Evolutionary conservation across 2,888 invertebrate genomes (phyloP).

Genomic region (Eristalinus aeneus): DNA sequence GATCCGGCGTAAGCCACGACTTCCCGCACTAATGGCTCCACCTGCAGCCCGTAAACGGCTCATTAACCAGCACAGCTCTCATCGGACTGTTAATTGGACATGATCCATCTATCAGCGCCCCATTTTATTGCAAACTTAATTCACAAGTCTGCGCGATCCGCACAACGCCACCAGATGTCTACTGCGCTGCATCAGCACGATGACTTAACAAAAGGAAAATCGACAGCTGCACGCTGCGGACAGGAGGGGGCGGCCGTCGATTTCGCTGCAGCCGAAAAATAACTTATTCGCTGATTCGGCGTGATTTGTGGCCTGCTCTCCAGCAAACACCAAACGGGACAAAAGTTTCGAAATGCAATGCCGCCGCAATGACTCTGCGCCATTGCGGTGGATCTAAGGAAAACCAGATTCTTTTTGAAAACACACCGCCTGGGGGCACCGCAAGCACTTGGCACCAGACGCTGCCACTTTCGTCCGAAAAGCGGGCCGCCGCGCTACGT

Average conservation of each 20-base stretch:
- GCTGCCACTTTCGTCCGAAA: slow-evolving; percentile 9
- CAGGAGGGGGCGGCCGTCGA: neutral
- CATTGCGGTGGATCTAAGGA: slow-evolving; percentile 7
- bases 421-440: slow-evolving; percentile 1
- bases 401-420: slow-evolving; percentile 43
- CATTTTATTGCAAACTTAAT: too few species aligned
- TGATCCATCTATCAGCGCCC: too few species aligned
- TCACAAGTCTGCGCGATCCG: too few species aligned
- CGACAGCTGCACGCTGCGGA: neutral
- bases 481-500: neutral
- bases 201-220: neutral
- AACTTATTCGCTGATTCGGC: slow-evolving; percentile 17
- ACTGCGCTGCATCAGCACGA: neutral
- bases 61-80: too few species aligned
- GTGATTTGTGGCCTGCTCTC: slow-evolving; percentile 60
- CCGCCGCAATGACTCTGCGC: slow-evolving; percentile 4
- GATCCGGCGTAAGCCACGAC: too few species aligned
- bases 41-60: too few species aligned
- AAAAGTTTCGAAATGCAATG: slow-evolving; percentile 42
- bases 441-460: neutral
- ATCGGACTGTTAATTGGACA: too few species aligned
- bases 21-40: too few species aligned
- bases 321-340: slow-evolving; percentile 61
- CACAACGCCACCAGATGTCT: too few species aligned
- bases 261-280: neutral